These are phyloP conservation scores for Menidia menidia DNA, from an alignment of 2,797 vertebrate species.

Conservation along the genomic window DNA sequence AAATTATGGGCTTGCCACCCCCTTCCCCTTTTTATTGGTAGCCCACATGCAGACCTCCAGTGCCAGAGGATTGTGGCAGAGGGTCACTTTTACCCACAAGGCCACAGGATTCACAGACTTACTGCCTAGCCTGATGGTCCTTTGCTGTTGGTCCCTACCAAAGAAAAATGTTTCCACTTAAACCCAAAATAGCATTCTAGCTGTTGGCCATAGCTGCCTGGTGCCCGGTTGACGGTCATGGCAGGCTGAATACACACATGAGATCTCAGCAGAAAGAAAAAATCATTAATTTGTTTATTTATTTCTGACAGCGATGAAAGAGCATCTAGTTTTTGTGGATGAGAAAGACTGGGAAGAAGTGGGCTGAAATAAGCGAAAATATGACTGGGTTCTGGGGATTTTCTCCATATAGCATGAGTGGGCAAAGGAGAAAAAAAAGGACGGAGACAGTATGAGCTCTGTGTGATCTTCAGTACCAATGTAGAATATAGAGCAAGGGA, in stretches of 20 bases:
- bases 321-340: slow-evolving; percentile 27
- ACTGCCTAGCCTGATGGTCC: slow-evolving; percentile 51
- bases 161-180: slow-evolving; percentile 74
- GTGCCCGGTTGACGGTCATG: slow-evolving; percentile 70
- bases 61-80: slow-evolving; percentile 74
- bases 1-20: slow-evolving; percentile 67
- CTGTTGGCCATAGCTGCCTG: slow-evolving; percentile 57
- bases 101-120: slow-evolving; percentile 66
- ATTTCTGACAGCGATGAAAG: slow-evolving; percentile 42
- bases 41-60: slow-evolving; percentile 67
- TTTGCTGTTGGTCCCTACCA: slow-evolving; percentile 58
- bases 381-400: slow-evolving; percentile 45
- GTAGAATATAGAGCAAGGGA: slow-evolving; percentile 31
- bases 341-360: slow-evolving; percentile 13
- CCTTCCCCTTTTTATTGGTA: slow-evolving; percentile 73
- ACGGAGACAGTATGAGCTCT: slow-evolving; percentile 52
- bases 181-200: slow-evolving; percentile 75
- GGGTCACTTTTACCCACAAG: slow-evolving; percentile 71
- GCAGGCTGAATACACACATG: slow-evolving; percentile 60
- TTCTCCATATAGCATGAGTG: slow-evolving; percentile 40
- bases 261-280: slow-evolving; percentile 57
- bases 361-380: slow-evolving; percentile 52
- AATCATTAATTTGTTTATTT: slow-evolving; percentile 52
- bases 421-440: slow-evolving; percentile 41
- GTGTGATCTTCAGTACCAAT: slow-evolving; percentile 37